A percentile compares a stretch with the other conserved stretches of the same genome.
phyloP scores from a whole-genome alignment of 1,140 invertebrate genomes.

The Anoplophora glabripennis region DNA sequence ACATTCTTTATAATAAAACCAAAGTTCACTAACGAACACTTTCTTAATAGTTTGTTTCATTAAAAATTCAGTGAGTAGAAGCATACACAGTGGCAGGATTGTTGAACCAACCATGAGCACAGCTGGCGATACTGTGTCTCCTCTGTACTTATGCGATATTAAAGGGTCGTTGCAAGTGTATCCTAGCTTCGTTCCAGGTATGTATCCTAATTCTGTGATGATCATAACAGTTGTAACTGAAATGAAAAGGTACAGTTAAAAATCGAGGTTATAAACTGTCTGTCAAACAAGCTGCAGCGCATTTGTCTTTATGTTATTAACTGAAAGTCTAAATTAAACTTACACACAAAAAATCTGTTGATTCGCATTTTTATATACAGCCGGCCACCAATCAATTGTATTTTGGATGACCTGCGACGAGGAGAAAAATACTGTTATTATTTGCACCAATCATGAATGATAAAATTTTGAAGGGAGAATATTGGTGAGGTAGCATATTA shows the following conservation, averaged over 20 bases:
- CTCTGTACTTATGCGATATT: slow-evolving; percentile 57
- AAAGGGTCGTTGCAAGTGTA: slow-evolving; percentile 64
- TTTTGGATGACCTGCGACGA: no score
- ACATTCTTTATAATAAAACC: slow-evolving; percentile 42
- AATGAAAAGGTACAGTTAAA: slow-evolving; percentile 23
- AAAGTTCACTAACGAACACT: slow-evolving; percentile 26
- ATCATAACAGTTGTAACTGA: slow-evolving; percentile 33
- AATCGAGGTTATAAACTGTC: neutral
- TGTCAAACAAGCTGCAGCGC: neutral
- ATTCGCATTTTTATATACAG: slow-evolving; percentile 13
- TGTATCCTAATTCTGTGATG: slow-evolving; percentile 52
- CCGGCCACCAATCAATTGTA: no score
- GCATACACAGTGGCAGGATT: slow-evolving; percentile 47
- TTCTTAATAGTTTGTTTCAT: slow-evolving; percentile 24
- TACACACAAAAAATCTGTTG: slow-evolving; percentile 21
- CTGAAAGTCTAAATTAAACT: slow-evolving; percentile 10
- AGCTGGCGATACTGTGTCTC: slow-evolving; percentile 58
- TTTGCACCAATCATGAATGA: no score
- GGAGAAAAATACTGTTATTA: no score
- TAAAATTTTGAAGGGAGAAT: no score
- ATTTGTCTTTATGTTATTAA: neutral
- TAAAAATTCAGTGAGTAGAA: slow-evolving; percentile 33
- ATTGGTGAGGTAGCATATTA: no score
- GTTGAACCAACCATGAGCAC: slow-evolving; percentile 46
- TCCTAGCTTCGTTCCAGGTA: slow-evolving; percentile 55